These are phyloP conservation scores for Cromileptes altivelis DNA, from an alignment of 2,113 vertebrate genomes.

Conservation along the genomic window DNA sequence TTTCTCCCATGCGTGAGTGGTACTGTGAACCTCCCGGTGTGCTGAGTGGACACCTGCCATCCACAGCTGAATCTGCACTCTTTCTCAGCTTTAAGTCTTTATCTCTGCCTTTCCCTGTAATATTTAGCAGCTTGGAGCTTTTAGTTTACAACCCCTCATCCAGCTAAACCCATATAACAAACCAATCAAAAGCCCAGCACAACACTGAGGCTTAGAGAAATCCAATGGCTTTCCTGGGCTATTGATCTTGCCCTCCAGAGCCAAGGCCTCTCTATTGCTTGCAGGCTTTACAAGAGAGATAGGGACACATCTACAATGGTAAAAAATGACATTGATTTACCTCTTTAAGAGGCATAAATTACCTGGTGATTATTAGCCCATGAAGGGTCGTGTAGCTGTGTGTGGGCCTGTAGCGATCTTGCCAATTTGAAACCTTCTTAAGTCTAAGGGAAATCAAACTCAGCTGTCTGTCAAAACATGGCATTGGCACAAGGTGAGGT, in stretches of 20 bases:
- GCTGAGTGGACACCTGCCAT: slow-evolving; percentile 70
- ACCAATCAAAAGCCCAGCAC: slow-evolving; percentile 70
- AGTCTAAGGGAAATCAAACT: neutral
- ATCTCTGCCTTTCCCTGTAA: slow-evolving; percentile 57
- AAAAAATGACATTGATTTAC: slow-evolving; percentile 57
- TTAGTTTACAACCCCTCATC: slow-evolving; percentile 66
- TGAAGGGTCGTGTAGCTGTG: neutral
- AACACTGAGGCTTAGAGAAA: slow-evolving; percentile 67
- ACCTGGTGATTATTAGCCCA: slow-evolving; percentile 55
- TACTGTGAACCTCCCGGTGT: slow-evolving; percentile 30
- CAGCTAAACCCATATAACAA: slow-evolving; percentile 73
- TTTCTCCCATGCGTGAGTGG: slow-evolving; percentile 31
- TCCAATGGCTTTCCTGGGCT: slow-evolving; percentile 68
- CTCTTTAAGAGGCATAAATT: slow-evolving; percentile 62
- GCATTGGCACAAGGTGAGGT: neutral
- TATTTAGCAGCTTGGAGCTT: slow-evolving; percentile 72
- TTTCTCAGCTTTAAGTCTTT: slow-evolving; percentile 60
- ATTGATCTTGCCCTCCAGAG: slow-evolving; percentile 72
- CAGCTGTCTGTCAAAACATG: slow-evolving; percentile 9
- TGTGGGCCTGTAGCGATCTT: neutral
- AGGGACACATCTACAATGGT: slow-evolving; percentile 30
- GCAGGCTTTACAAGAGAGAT: slow-evolving; percentile 56
- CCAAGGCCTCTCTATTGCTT: slow-evolving; percentile 52
- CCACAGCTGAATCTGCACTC: slow-evolving; percentile 65
- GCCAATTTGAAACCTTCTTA: neutral